Conservation (phyloP, 2,888 invertebrate species). For the Noctua pronuba region DNA sequence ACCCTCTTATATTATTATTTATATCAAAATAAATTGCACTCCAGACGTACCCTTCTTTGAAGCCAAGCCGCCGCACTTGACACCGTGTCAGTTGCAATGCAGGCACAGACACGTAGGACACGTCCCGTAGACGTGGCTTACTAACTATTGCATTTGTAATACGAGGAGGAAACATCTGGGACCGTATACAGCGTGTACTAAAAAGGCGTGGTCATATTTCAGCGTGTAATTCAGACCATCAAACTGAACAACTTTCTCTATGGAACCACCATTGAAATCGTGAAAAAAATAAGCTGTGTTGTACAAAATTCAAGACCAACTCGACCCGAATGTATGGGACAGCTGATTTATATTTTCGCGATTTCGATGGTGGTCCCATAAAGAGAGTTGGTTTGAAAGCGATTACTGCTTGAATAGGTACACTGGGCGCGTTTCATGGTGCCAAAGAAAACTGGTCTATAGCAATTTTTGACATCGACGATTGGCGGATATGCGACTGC, state of each 20-base stretch:
- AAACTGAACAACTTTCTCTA: background rate
- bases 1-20: background rate
- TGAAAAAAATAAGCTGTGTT: background rate
- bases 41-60: conserved; percentile 1
- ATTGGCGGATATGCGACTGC: too few species aligned
- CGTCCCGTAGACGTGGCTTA: conserved; percentile 27
- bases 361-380: too few species aligned
- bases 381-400: too few species aligned
- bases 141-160: conserved; percentile 33
- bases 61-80: conserved; percentile 19
- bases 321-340: too few species aligned
- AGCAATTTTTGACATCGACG: too few species aligned
- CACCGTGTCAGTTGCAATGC: conserved; percentile 26
- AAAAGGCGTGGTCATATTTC: background rate
- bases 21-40: conserved; percentile 13
- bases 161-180: conserved; percentile 2
- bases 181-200: background rate
- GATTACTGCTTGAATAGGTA: too few species aligned
- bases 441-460: too few species aligned
- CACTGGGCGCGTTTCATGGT: too few species aligned
- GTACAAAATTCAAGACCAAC: too few species aligned
- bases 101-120: conserved; percentile 3
- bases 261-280: background rate
- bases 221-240: background rate
- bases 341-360: too few species aligned